These are phyloP conservation scores for Microtus oregoni DNA, from an alignment of 2,113 vertebrate genomes.

Conservation along the genomic window DNA sequence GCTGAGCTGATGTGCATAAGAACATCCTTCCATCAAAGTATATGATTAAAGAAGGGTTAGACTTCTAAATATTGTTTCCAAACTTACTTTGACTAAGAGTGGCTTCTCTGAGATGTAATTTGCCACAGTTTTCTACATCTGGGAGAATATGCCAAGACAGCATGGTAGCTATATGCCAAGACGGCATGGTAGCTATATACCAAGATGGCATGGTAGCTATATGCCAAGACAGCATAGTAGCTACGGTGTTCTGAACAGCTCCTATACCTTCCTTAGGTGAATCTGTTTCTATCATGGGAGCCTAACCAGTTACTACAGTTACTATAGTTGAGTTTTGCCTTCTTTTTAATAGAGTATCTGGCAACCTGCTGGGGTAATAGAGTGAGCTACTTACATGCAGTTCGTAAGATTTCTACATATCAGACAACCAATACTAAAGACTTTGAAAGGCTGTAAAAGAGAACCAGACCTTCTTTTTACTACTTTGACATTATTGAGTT, in stretches of 20 bases:
- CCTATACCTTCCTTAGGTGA: background rate
- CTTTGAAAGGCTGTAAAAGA: background rate
- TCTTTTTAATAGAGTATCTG: background rate
- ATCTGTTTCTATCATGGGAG: background rate
- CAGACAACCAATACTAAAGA: background rate
- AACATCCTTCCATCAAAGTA: conserved; percentile 83
- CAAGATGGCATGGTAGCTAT: background rate
- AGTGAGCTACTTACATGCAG: background rate
- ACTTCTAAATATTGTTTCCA: conserved; percentile 83
- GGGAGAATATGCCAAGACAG: conserved; percentile 47
- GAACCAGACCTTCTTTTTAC: background rate
- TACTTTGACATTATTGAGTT: background rate
- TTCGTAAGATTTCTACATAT: background rate
- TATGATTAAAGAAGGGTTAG: conserved; percentile 86
- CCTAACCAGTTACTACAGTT: background rate
- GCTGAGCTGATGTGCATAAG: conserved; percentile 82
- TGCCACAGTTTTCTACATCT: conserved; percentile 75
- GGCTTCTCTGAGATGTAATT: conserved; percentile 83
- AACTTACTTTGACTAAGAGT: conserved; percentile 82
- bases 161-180: background rate
- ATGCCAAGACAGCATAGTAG: background rate
- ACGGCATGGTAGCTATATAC: background rate
- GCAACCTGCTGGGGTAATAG: background rate
- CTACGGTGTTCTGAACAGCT: conserved; percentile 18
- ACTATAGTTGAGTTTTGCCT: background rate